Conservation (phyloP, 2,888 invertebrate species). For the Onthophagus sagittarius region DNA sequence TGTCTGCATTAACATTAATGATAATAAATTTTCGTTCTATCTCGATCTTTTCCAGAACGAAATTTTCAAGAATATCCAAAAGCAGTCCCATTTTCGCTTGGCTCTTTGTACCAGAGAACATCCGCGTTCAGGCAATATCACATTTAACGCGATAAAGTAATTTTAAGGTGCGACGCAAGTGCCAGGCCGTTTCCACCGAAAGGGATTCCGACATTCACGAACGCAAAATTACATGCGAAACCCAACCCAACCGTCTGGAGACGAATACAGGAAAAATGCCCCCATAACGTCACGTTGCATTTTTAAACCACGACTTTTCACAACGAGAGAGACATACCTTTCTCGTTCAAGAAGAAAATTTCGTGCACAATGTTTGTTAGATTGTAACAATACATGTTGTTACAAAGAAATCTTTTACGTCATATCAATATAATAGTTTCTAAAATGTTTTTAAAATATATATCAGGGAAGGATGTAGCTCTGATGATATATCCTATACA, state of each 20-base stretch:
- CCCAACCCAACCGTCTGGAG: neutral
- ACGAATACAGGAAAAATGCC: neutral
- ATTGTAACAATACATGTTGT: too few relatives aligned
- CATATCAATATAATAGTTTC: too few relatives aligned
- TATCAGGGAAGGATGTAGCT: too few relatives aligned
- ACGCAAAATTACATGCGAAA: neutral
- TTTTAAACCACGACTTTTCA: neutral
- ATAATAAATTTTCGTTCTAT: neutral
- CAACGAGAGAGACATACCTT: neutral
- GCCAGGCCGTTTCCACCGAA: neutral
- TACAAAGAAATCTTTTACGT: too few relatives aligned
- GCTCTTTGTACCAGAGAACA: neutral
- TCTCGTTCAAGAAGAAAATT: too few relatives aligned
- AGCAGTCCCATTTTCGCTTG: neutral
- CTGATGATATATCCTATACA: too few relatives aligned
- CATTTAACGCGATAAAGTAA: neutral
- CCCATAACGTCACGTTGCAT: neutral
- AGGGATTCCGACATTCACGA: neutral
- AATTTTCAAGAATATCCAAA: neutral
- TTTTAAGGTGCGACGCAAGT: neutral
- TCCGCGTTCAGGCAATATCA: neutral
- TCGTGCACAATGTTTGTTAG: too few relatives aligned
- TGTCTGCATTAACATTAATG: neutral
- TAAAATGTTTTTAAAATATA: too few relatives aligned
- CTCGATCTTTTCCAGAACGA: neutral